These are phyloP conservation scores for Hycleus phaleratus DNA, from an alignment of 1,140 invertebrate genomes.

Conservation along the genomic window DNA sequence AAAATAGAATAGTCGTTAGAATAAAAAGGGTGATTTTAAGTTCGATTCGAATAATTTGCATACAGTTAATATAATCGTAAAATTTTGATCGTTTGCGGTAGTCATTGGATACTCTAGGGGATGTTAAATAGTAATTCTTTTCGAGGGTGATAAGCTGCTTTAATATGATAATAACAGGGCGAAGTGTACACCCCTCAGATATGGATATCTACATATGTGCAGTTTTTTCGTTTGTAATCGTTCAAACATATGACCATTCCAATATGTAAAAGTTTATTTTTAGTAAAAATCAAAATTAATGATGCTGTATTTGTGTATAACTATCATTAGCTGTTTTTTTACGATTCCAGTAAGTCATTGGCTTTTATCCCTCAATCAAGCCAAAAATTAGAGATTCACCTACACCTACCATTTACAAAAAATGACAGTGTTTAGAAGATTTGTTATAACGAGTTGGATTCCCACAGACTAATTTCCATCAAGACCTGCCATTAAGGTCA, in stretches of 20 bases:
- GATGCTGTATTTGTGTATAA: too few species aligned
- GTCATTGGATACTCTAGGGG: too few species aligned
- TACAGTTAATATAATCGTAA: constrained; percentile 3
- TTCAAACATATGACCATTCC: background rate
- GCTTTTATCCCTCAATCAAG: constrained; percentile 1
- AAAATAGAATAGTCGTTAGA: too few species aligned
- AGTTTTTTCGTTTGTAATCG: constrained; percentile 5
- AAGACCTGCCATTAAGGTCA: constrained; percentile 12
- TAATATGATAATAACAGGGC: constrained; percentile 10
- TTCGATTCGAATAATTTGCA: background rate
- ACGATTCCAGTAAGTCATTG: background rate
- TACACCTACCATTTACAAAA: constrained; percentile 13
- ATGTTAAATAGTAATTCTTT: too few species aligned
- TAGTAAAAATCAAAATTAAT: too few species aligned
- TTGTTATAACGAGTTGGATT: constrained; percentile 16
- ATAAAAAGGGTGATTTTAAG: background rate
- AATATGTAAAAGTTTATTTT: constrained; percentile 1
- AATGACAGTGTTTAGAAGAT: constrained; percentile 15
- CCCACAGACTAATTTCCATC: constrained; percentile 14
- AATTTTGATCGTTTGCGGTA: background rate
- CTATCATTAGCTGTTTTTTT: background rate
- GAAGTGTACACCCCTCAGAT: background rate
- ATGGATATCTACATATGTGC: constrained; percentile 8
- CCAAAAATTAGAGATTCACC: constrained; percentile 4
- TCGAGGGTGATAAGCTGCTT: constrained; percentile 5